Base-by-base conservation (phyloP, 2,888 invertebrate species). In the Cancer borealis region DNA sequence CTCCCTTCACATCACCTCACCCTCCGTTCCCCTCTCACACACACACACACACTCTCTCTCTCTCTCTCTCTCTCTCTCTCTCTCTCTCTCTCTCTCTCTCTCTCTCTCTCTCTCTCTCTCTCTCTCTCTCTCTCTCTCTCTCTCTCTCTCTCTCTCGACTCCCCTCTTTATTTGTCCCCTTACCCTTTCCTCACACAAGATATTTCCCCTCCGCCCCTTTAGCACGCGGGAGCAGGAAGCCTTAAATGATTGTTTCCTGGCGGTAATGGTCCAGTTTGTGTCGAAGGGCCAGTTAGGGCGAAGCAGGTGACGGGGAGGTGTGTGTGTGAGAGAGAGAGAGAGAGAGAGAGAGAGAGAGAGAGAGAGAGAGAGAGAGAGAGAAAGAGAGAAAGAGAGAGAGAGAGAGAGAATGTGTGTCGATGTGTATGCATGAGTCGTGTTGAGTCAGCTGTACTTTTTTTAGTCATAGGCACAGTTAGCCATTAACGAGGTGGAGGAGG, bases 71-170 rank as follows among this genome's bases (percentile, higher is more conserved):
- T 88, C 49, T 46, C 88, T 46, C 10, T 17, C 88, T 46, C 49
- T 46, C 49, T 46, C n/a, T 46, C 49, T 88, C 88, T 88, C 49
- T 88, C 49, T 88, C 88, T 88, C 49, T 88, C 49, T 49, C 49
- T 88, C 49, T 88, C 88, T 88, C 88, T 88, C 49, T 88, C 88
- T 88, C 49, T 88, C 49, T 49, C 49, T 88, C 49, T 88, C 88
- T 88, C 49, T 88, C 49, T 88, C 46, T 47, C 46, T 47, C 49
- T 49, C 46, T 88, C 49, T 88, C 49, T 46, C 49, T 88, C 49
- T 46, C 46, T 46, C 30, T 88, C 30, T 79, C 79, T 79, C 30
- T 30, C 30, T 30, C 21, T 26, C 79, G 1, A 26, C n/a, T 46
- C 26, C 47, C 30, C 49, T 88, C 49, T 45, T 88, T 79, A 79